Conservation (phyloP, 1,140 invertebrate genomes). For the Lamellibrachia luymesi region DNA sequence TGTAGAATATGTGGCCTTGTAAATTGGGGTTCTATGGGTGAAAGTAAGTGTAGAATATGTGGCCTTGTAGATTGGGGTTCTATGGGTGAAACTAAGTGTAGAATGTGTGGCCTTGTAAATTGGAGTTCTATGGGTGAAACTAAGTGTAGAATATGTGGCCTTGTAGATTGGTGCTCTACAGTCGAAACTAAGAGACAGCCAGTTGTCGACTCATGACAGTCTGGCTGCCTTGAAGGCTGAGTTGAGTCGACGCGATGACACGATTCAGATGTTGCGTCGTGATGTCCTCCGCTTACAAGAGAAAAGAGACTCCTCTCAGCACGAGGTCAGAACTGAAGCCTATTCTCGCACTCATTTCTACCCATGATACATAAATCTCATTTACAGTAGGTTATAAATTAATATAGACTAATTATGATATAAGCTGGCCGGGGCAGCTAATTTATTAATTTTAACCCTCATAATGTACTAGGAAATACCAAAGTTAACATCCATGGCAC, state of each 20-base stretch:
- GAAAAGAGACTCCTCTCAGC: slow-evolving; percentile 46
- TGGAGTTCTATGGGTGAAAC: slow-evolving; percentile 41
- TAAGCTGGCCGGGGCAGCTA: neutral
- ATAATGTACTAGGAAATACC: neutral
- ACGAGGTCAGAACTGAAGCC: slow-evolving; percentile 40
- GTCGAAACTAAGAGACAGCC: slow-evolving; percentile 42
- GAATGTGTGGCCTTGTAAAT: neutral
- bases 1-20: neutral
- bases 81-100: slow-evolving; percentile 43
- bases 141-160: slow-evolving; percentile 28
- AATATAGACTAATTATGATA: neutral
- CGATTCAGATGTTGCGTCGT: slow-evolving; percentile 50
- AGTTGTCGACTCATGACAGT: slow-evolving; percentile 47
- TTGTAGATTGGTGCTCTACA: slow-evolving; percentile 39
- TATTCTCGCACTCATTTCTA: neutral
- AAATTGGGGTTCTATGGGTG: slow-evolving; percentile 39
- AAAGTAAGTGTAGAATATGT: slow-evolving; percentile 33
- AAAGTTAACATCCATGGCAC: neutral
- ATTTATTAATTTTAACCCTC: neutral
- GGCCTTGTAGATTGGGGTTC: slow-evolving; percentile 30
- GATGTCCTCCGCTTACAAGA: slow-evolving; percentile 52
- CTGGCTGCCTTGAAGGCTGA: slow-evolving; percentile 50
- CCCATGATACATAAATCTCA: neutral
- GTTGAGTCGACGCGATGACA: slow-evolving; percentile 49
- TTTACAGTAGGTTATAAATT: neutral